These are phyloP conservation scores for Lucilia sericata DNA, from an alignment of 1,140 invertebrate genomes.

Conservation along the genomic window DNA sequence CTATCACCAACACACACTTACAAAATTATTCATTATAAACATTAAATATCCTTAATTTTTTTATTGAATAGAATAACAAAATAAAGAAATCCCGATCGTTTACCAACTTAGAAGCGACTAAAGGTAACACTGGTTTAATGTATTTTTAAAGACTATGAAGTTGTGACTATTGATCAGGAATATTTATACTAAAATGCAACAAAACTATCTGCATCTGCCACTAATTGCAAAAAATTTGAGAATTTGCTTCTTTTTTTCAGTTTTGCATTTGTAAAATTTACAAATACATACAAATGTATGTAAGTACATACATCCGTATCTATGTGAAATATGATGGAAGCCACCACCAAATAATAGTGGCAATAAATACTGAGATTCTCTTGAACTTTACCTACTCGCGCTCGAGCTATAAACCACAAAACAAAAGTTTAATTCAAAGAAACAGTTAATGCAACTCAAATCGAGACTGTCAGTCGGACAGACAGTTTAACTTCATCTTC, in stretches of 20 bases:
- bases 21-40: constrained; percentile 34
- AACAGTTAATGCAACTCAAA: neutral
- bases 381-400: constrained; percentile 48
- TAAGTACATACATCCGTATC: neutral
- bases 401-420: neutral
- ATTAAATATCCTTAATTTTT: constrained; percentile 19
- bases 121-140: neutral
- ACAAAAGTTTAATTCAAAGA: constrained; percentile 2
- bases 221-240: neutral
- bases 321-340: constrained; percentile 9
- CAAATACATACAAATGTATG: neutral
- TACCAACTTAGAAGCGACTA: neutral
- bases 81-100: too few relatives aligned
- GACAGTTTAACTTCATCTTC: neutral
- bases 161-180: constrained; percentile 41
- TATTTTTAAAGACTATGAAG: constrained; percentile 45
- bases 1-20: constrained; percentile 22
- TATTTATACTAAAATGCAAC: constrained; percentile 50
- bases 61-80: neutral
- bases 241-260: neutral
- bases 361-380: constrained; percentile 45
- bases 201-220: constrained; percentile 27
- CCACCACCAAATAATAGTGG: neutral
- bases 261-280: neutral
- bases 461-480: neutral